Evolutionary conservation across 2,113 vertebrate genomes (phyloP).

Genomic region (Myotis yumanensis): DNA sequence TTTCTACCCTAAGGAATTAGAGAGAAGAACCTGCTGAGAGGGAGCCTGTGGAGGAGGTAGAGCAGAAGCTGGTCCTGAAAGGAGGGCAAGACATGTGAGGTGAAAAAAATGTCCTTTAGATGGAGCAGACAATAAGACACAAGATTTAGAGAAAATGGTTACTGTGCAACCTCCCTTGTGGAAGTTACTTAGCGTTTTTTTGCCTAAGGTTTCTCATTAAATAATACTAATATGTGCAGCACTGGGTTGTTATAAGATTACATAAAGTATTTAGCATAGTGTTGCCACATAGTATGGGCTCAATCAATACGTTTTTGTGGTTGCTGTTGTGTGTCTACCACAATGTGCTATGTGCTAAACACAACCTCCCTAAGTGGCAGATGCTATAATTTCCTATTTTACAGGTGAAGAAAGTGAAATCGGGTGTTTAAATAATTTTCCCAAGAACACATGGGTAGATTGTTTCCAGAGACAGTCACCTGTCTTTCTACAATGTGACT

Average conservation of each 20-base stretch:
- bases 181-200: conserved; percentile 43
- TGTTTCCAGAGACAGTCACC: neutral
- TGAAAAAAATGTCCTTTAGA: neutral
- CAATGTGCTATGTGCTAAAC: neutral
- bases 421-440: neutral
- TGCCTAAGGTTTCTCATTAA: neutral
- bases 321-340: neutral
- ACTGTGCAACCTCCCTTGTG: neutral
- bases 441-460: neutral
- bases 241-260: neutral
- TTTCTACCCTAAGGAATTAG: neutral
- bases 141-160: conserved; percentile 34
- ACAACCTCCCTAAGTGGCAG: neutral
- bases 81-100: neutral
- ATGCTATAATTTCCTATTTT: conserved; percentile 21
- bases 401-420: neutral
- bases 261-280: conserved; percentile 18
- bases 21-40: neutral
- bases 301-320: neutral
- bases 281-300: neutral
- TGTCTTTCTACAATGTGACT: neutral
- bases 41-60: neutral
- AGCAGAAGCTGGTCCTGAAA: conserved; percentile 1
- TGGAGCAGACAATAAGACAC: neutral
- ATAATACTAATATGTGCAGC: neutral